Conservation (phyloP, 2,888 invertebrate species). For the Polymixis flavicincta region DNA sequence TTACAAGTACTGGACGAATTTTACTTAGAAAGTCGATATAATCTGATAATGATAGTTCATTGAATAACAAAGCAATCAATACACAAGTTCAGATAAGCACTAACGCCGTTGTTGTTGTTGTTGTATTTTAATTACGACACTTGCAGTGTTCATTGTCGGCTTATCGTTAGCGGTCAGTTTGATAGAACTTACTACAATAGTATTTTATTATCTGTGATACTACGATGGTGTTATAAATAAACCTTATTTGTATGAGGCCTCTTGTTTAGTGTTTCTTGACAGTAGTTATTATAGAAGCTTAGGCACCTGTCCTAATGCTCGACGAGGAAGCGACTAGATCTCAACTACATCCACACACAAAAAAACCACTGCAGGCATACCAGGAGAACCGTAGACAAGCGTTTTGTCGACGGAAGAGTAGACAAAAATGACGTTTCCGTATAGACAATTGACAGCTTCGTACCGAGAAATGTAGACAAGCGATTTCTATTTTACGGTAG, state of each 20-base stretch:
- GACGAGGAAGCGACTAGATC: too few species aligned
- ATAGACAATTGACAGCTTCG: too few species aligned
- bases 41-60: background rate
- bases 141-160: slow-evolving; percentile 30
- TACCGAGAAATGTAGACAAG: too few species aligned
- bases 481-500: too few species aligned
- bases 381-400: too few species aligned
- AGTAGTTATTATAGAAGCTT: background rate
- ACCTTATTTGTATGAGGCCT: slow-evolving; percentile 8
- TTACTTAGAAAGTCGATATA: background rate
- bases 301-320: too few species aligned
- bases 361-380: too few species aligned
- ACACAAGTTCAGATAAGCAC: slow-evolving; percentile 4
- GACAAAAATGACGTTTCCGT: too few species aligned
- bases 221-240: slow-evolving; percentile 11
- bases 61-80: slow-evolving; percentile 8
- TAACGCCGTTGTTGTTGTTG: slow-evolving; percentile 25
- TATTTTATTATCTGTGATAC: slow-evolving; percentile 36
- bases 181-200: slow-evolving; percentile 41
- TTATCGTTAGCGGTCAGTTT: slow-evolving; percentile 59
- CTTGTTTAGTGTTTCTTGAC: slow-evolving; percentile 1
- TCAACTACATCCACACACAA: too few species aligned
- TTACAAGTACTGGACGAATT: background rate
- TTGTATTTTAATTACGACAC: slow-evolving; percentile 41
- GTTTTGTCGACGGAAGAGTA: too few species aligned